These are phyloP conservation scores for Parazoanthus atlanticus DNA, from an alignment of 92 coral and sea anemone genomes.

Conservation along the genomic window DNA sequence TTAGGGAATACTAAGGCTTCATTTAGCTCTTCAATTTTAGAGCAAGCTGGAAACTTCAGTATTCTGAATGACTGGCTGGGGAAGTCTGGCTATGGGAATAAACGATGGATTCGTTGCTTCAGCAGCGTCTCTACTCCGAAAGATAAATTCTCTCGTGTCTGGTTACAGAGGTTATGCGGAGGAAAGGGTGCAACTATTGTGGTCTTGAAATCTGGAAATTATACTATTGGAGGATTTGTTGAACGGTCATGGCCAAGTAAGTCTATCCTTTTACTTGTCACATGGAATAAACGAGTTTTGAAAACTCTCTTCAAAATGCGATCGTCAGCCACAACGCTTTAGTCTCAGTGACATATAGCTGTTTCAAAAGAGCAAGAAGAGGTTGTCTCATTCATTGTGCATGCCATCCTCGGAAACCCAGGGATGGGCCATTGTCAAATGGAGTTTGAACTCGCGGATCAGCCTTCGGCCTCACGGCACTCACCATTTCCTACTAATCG, in stretches of 20 bases:
- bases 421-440: no score
- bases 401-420: no score
- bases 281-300: no score
- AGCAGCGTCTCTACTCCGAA: neutral
- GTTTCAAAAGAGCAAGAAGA: no score
- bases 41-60: neutral
- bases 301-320: no score
- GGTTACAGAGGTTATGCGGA: neutral
- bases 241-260: constrained; percentile 40
- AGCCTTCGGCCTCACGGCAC: no score
- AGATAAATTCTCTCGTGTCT: no score
- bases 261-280: neutral
- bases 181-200: constrained; percentile 12
- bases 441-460: no score
- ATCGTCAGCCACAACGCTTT: no score
- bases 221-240: constrained; percentile 36
- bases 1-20: neutral
- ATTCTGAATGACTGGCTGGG: constrained; percentile 22
- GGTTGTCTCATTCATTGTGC: no score
- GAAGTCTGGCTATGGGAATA: constrained; percentile 16
- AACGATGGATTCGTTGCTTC: constrained; percentile 10
- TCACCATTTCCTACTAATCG: no score
- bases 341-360: no score
- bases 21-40: constrained; percentile 19
- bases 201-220: constrained; percentile 3